A percentile compares a stretch with the other conserved stretches of the same genome.
Conservation (phyloP, 2,888 invertebrate species). For the Orchesellides sinensis region DNA sequence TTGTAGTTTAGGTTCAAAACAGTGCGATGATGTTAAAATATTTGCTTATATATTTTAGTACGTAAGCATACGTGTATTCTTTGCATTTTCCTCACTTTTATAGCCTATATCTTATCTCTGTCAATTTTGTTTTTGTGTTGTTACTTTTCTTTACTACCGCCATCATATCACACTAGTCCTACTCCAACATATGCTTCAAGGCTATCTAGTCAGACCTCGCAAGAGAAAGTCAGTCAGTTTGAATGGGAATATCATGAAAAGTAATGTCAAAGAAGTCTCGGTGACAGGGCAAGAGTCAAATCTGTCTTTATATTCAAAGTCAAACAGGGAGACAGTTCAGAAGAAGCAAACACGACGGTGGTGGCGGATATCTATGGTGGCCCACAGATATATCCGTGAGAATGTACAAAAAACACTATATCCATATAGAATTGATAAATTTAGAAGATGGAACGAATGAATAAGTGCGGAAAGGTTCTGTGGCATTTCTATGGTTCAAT, state of each 20-base stretch:
- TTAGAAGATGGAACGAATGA: constrained; percentile 14
- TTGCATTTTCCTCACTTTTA: constrained; percentile 30
- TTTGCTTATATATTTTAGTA: not conserved
- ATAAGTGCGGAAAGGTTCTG: constrained; percentile 21
- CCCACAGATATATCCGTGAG: not conserved
- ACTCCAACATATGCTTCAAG: not conserved
- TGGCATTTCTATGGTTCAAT: constrained; percentile 19
- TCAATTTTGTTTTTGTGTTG: constrained; percentile 12
- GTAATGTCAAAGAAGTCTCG: constrained; percentile 13
- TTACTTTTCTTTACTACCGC: not conserved
- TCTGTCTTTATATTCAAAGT: constrained; percentile 33
- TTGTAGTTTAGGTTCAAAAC: no score
- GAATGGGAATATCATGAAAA: constrained; percentile 6
- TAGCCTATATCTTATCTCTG: constrained; percentile 43
- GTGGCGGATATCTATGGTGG: not conserved
- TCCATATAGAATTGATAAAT: constrained; percentile 38
- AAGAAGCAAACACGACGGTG: not conserved
- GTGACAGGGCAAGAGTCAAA: constrained; percentile 46
- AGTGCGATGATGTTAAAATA: no score
- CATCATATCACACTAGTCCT: not conserved
- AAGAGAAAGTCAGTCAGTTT: not conserved
- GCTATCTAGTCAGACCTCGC: not conserved
- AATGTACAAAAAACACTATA: not conserved
- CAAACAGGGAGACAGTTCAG: not conserved
- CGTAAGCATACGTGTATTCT: not conserved